phyloP scores from a whole-genome alignment of 2,113 vertebrate species.

The Acrocephalus arundinaceus region DNA sequence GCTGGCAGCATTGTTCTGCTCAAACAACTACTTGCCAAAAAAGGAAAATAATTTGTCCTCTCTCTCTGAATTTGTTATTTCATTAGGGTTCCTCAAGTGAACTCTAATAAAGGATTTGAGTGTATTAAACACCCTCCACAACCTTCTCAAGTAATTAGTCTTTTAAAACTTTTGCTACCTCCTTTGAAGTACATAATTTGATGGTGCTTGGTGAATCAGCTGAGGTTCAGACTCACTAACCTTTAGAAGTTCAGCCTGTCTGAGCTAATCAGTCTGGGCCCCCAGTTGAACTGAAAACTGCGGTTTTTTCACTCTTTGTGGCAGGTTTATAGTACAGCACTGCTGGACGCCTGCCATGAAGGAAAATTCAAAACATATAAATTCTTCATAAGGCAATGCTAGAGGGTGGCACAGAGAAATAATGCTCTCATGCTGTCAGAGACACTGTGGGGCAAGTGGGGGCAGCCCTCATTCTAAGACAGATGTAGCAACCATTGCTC shows the following conservation, averaged over 20 bases:
- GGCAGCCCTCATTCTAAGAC: background rate
- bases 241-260: slow-evolving; percentile 13
- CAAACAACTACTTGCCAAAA: slow-evolving; percentile 58
- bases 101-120: slow-evolving; percentile 55
- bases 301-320: slow-evolving; percentile 24
- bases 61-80: slow-evolving; percentile 57
- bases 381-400: slow-evolving; percentile 59
- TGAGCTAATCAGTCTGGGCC: slow-evolving; percentile 32
- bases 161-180: slow-evolving; percentile 41
- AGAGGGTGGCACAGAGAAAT: slow-evolving; percentile 38
- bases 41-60: slow-evolving; percentile 64
- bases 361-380: slow-evolving; percentile 55
- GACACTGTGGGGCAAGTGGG: rapidly evolving
- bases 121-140: slow-evolving; percentile 59
- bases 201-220: background rate
- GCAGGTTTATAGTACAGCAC: slow-evolving; percentile 34
- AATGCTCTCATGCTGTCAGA: slow-evolving; percentile 28
- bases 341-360: slow-evolving; percentile 15
- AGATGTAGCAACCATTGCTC: slow-evolving; percentile 57
- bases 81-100: slow-evolving; percentile 55
- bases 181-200: slow-evolving; percentile 31
- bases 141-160: slow-evolving; percentile 50
- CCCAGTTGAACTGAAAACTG: slow-evolving; percentile 7
- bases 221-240: slow-evolving; percentile 18
- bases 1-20: slow-evolving; percentile 26